Evolutionary conservation across 2,797 vertebrate species (phyloP), one percentile per base, ranked within the genome.

Genomic region (Myoxocephalus aenaeus): DNA sequence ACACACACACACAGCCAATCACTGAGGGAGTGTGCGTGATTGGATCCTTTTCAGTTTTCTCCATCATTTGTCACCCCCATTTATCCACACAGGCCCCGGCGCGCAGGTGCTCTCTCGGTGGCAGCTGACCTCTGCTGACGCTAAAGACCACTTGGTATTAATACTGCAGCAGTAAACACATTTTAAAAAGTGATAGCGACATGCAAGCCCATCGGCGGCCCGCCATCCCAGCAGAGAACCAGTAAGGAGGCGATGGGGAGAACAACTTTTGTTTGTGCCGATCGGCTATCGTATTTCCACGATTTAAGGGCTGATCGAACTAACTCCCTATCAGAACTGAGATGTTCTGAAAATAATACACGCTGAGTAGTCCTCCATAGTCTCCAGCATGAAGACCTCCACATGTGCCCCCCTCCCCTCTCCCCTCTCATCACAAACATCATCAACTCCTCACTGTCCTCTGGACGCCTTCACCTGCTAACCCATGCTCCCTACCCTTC

Each of bases 1-100:
- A n/a, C n/a, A n/a, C n/a, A n/a, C 56, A 42, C 34, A 53, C 32
- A 27, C 42, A 59, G 58, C 73, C 81, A 84, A 70, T 86, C 79
- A 73, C 8, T 10, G 63, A 17, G 7, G 27, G 59, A 7, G 66
- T 71, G 46, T 46, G 57, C 27, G 48, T 58, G 38, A 50, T 54
- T 54, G 51, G 53, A 72, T 80, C 66, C 36, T 53, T 79, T 67
- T 70, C 50, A 62, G 48, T 79, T 79, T 77, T 62, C 34, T 62
- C n/a, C 71, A 69, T 73, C 48, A 25, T 67, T 77, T 57, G 70
- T 5, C 34, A 1, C 51, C 1, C 50, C 29, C 59, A 27, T 73
- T 77, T 38, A 36, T 70, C 59, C 65, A 0, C 65, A 0, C 20
- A 54, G 34, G 48, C 38, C 1, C 32, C 5, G 0, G 65, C 1